phyloP scores from a whole-genome alignment of 2,797 vertebrate genomes.

The Chelon auratus region DNA sequence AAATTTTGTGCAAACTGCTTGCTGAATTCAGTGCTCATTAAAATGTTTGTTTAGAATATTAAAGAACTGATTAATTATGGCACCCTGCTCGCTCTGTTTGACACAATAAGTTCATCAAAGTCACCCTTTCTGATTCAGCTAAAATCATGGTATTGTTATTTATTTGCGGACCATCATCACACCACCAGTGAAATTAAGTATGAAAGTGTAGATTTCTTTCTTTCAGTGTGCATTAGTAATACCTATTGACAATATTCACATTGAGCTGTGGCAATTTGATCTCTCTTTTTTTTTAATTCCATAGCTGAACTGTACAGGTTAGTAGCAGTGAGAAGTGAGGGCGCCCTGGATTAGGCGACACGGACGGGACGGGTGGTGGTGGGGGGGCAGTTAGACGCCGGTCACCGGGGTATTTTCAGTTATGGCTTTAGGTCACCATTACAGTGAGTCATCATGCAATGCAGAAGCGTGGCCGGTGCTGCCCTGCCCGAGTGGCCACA shows the following conservation, averaged over 20 bases:
- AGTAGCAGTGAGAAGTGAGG: conserved; percentile 35
- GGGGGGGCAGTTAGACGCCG: conserved; percentile 28
- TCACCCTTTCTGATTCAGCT: neutral
- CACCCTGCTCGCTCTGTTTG: conserved; percentile 49
- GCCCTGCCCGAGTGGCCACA: conserved; percentile 69
- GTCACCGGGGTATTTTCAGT: conserved; percentile 69
- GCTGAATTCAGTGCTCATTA: conserved; percentile 24
- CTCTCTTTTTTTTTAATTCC: conserved; percentile 24
- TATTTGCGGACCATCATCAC: conserved; percentile 66
- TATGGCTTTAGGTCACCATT: conserved; percentile 75
- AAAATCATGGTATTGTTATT: neutral
- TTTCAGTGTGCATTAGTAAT: conserved; percentile 34
- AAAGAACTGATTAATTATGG: conserved; percentile 56
- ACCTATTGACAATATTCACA: conserved; percentile 53
- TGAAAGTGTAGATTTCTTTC: conserved; percentile 11
- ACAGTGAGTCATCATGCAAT: conserved; percentile 77
- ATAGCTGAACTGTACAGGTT: conserved; percentile 39
- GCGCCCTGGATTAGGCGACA: conserved; percentile 4
- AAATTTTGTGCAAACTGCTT: conserved; percentile 69
- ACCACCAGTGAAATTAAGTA: conserved; percentile 27
- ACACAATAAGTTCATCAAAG: conserved; percentile 31
- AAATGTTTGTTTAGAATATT: conserved; percentile 17
- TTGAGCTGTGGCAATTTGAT: conserved; percentile 33
- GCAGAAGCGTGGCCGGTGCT: conserved; percentile 47
- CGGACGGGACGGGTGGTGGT: too few species aligned